Base-by-base conservation (phyloP, 2,797 vertebrate species). In the Lagocephalus sceleratus region DNA sequence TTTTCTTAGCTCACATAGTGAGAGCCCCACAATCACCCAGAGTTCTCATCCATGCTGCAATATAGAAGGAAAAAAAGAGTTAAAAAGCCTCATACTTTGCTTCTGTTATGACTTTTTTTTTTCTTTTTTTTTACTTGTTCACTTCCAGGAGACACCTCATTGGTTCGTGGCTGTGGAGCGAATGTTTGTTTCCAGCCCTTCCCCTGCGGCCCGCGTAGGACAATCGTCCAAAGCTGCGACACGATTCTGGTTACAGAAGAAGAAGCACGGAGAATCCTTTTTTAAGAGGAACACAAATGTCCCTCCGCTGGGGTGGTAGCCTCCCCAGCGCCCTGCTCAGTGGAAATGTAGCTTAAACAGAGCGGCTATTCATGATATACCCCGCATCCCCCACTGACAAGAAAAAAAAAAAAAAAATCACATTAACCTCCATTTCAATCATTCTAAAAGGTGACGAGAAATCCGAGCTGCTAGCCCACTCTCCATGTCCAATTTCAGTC, bases 391-490 rank as follows among this genome's bases (percentile, higher is more conserved):
- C 16, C 38, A 14, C 16, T 11, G 38, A 12, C 15, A 17, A 15
- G 10, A n/a, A 16, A n/a, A n/a, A n/a, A 16, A n/a, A 15, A 17
- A 17, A 42, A 6, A 19, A n/a, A n/a, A n/a, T 19, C n/a, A 2
- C 6, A 42, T 78, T 69, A 72, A 73, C 73, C 73, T 71, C 49
- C 7, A 39, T 42, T 68, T 23, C 48, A 68, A 57, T 73, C 66
- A 55, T 20, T 49, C 40, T 53, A 58, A 57, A 69, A 65, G 50
- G 60, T 52, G 63, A 66, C 49, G 42, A 52, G 47, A 56, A 56
- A 71, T 75, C 59, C 48, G 68, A 63, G 68, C 40, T 43, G 35
- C 38, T 44, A 16, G 47, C 57, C 54, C 49, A 46, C 32, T 43
- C 26, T 60, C 66, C 20, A 15, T 44, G 50, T 51, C 57, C 39